Base-by-base conservation (phyloP, 2,797 vertebrate genomes). In the Characodon lateralis region DNA sequence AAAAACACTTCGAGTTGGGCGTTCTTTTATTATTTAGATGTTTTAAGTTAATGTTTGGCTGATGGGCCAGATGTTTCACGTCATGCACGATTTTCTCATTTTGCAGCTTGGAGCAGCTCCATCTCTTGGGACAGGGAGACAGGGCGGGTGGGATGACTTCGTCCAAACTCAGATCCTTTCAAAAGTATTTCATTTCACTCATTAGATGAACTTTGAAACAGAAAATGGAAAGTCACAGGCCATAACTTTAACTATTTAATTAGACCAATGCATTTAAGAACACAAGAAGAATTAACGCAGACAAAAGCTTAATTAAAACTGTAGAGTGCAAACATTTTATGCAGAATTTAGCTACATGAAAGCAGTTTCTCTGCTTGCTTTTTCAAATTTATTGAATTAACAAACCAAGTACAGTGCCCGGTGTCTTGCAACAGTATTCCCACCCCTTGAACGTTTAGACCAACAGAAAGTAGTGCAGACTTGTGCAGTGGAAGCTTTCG, bases 61-160 rank as follows among this genome's bases (percentile, higher is more conserved):
- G 82, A 1, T 1, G 58, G 28, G 58, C 70, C 91, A 88, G 82
- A 76, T 91, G 85, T 76, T 91, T 89, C 84, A 50, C 84, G 85
- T 91, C 88, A 83, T 85, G 84, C 78, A 85, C 81, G 89, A 87
- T 88, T 89, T 80, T 76, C 74, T 66, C 66, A 63, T 80, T 92
- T 93, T 77, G 87, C 75, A 79, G 83, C 72, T 86, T 83, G 82
- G 74, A 84, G 70, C 50, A 22, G 83, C 71, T 88, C 86, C 83
- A 59, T 81, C 41, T 70, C 78, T 79, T 16, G 83, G 85, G 85
- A 86, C 77, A 70, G 74, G 77, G 78, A 80, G 80, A 84, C 83
- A 79, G 88, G 79, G 83, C 70, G 85, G 86, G 82, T 56, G 83
- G 85, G 79, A 83, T 91, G 85, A 87, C 78, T 90, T 89, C 88